These are phyloP conservation scores for Acronicta psi DNA, from an alignment of 2,888 invertebrate species.

Conservation along the genomic window DNA sequence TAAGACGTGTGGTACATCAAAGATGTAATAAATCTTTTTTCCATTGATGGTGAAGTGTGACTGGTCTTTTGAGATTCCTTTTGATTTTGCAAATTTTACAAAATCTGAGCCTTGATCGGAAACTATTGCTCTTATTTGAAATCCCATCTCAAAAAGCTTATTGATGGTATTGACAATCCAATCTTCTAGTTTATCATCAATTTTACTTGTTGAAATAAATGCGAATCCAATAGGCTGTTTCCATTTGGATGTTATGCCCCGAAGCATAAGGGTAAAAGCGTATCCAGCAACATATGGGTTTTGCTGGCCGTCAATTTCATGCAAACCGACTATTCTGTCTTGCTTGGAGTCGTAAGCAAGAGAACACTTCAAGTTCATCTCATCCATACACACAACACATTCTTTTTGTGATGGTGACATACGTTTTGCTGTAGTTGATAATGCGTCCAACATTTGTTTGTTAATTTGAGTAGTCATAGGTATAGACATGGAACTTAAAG, in stretches of 20 bases:
- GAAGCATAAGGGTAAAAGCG: conserved; percentile 38
- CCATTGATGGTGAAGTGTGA: conserved; percentile 27
- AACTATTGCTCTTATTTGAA: not conserved
- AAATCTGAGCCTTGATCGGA: conserved; percentile 1
- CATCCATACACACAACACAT: conserved; percentile 43
- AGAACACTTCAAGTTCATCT: conserved; percentile 31
- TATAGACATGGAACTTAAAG: conserved; percentile 37
- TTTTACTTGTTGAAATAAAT: conserved; percentile 33
- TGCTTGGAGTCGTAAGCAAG: conserved; percentile 41
- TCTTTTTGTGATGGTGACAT: conserved; percentile 44
- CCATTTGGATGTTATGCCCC: conserved; percentile 50
- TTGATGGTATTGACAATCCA: conserved; percentile 42
- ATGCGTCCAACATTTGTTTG: conserved; percentile 25
- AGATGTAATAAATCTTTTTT: conserved; percentile 43
- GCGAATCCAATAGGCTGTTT: conserved; percentile 47
- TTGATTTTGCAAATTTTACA: not conserved
- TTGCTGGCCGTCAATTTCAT: conserved; percentile 47
- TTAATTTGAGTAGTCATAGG: conserved; percentile 34
- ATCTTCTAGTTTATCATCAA: conserved; percentile 21
- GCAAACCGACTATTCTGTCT: conserved; percentile 43
- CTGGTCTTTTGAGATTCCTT: not conserved
- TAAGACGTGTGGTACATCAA: conserved; percentile 15
- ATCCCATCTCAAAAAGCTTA: conserved; percentile 30
- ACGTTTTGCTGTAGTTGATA: conserved; percentile 44
- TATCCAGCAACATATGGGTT: conserved; percentile 33